Evolutionary conservation across 2,113 vertebrate genomes (phyloP), one percentile per base, ranked within the genome.

Genomic region (Miniopterus natalensis): DNA sequence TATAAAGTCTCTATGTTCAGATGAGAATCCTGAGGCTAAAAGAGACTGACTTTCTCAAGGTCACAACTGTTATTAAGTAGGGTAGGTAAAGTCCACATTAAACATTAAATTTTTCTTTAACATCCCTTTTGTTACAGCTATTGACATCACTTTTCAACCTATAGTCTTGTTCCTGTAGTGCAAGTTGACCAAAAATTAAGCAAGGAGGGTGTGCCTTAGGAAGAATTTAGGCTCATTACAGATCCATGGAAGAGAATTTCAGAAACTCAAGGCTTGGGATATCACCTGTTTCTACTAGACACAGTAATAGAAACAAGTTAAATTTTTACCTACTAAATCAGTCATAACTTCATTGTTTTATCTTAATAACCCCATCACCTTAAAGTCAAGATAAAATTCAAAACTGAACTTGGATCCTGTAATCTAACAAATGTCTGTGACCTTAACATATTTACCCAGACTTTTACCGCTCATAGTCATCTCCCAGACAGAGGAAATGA

Each of bases 401-500:
- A 96, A 97, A 93, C 68, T 84, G 65, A 95, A 95, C 29, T 20
- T 55, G 29, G 65, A 92, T 86, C 14, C 53, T 88, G 45, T 88
- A 73, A 12, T 71, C 9, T 63, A 90, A 83, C 49, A 88, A 90
- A 84, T 53, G n/a, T 85, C 83, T 92, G 63, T 95, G 77, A 94
- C 47, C 77, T 95, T 73, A 96, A 90, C 23, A 71, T 57, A 87
- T 65, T 40, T 59, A 40, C 23, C 63, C 66, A 95, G 84, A 96
- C 29, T 96, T 88, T 93, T 83, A 83, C 31, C 55, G 89, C 68
- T 75, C 27, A 87, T 15, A 77, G 81, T 81, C 88, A 90, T 90
- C 57, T 8, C 49, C 94, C 89, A 97, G 95, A 97, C 92, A 89
- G 89, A 95, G 92, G 91, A 97, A 97, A 93, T 97, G 95, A 97